Percentiles rank a stretch among this genome's conserved stretches.
These are phyloP conservation scores for Trissoscelio sp. DNA, from an alignment of 2,888 invertebrate species.

Conservation along the genomic window DNA sequence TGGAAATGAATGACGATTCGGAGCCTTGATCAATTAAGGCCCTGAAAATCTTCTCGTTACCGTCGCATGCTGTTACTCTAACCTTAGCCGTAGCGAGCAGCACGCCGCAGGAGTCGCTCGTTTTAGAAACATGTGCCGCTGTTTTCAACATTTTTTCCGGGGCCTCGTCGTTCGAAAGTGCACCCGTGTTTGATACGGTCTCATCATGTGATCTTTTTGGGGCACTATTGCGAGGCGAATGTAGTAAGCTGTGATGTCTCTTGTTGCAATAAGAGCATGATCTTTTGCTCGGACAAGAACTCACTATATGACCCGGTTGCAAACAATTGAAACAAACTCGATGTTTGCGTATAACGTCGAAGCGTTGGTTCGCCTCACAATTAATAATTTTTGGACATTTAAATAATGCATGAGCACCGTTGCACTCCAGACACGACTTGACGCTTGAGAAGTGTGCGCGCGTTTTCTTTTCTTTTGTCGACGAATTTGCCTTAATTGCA, in stretches of 20 bases:
- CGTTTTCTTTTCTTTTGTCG: neutral
- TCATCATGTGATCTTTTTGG: neutral
- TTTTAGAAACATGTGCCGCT: neutral
- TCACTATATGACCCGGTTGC: neutral
- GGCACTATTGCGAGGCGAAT: neutral
- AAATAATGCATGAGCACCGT: neutral
- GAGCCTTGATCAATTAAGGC: conserved; percentile 3
- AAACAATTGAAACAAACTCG: conserved; percentile 39
- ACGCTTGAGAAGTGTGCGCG: neutral
- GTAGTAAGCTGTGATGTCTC: neutral
- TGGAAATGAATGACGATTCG: neutral
- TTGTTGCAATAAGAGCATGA: neutral
- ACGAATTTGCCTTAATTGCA: neutral
- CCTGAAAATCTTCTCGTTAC: neutral
- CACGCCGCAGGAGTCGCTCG: neutral
- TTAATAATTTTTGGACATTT: conserved; percentile 5
- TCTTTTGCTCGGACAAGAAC: conserved; percentile 20
- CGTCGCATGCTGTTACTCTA: neutral
- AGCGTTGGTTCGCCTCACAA: neutral
- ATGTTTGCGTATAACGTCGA: conserved; percentile 6
- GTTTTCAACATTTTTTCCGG: too few relatives aligned
- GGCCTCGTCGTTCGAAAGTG: too few relatives aligned
- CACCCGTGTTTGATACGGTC: too few relatives aligned
- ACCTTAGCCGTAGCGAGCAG: neutral
- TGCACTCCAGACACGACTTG: conserved; percentile 13